Base-by-base conservation (phyloP, 1,140 invertebrate genomes). In the Ceratitis capitata region DNA sequence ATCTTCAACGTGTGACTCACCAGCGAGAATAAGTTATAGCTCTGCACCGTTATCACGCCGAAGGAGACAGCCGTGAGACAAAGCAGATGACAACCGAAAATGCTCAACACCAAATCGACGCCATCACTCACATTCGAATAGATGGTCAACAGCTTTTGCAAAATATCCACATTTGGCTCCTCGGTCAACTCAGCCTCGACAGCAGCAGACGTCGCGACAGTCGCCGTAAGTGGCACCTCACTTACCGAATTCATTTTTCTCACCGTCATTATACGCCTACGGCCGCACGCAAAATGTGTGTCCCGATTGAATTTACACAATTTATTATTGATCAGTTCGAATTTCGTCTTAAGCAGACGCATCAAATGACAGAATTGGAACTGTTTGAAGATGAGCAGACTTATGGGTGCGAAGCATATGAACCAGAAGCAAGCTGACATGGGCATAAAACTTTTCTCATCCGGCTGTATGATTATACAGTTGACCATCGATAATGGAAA, bases 281-380 rank as follows among this genome's bases (percentile, higher is more conserved):
- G n/a, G 39, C 39, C 19, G 4, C 39, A 12, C 29, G 5, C 14
- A 16, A 47, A 26, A 3, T 3, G 12, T 47, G n/a, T 26, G 23
- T 83, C 26, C 19, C 53, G 78, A 16, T 47, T 61, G 78, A 47
- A 85, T 49, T 53, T 53, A 0, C 35, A 9, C 84, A 87, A 64
- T 45, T 87, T 78, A 1, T 32, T n/a, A 47, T 87, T 87, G 45
- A 86, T 83, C 9, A 83, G 10, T n/a, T 83, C 82, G 23, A 85
- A 86, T 85, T 87, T 87, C 16, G 82, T 42, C 53, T 85, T 82
- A 14, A 87, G 29, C 26, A 87, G 12, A 35, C 58, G 49, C 35
- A 87, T 69, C 82, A 86, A 35, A 86, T 87, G 86, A 29, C 84
- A 86, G 51, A 86, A 87, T 82, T 86, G 87, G 83, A 87, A 86